Evolutionary conservation across 2,888 invertebrate genomes (phyloP), one percentile per base, ranked within the genome.

Genomic region (Phytoseiulus persimilis): DNA sequence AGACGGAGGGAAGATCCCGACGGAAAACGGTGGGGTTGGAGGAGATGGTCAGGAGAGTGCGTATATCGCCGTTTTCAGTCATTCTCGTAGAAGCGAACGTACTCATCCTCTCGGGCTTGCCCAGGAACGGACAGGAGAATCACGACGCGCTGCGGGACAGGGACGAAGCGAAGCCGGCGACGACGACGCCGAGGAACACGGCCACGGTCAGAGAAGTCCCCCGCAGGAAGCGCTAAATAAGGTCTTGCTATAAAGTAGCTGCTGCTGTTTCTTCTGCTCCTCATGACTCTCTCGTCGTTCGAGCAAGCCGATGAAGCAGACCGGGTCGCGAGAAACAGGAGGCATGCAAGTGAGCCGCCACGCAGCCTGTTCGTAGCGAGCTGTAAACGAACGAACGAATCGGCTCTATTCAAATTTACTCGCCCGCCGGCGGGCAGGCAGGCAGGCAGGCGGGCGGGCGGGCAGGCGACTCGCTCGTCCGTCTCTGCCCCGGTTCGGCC

Each of bases 401-500:
- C 87, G 87, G 45, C 87, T 45, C 87, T 87, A 87, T 87, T 87
- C 87, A 87, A 87, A 87, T n/a, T 87, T 23, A 45, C 87, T 87
- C 87, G 32, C 87, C 45, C 5, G 18, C 65, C 2, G 65, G 65
- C 28, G 18, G 28, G 65, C 65, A 14, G 65, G 65, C 65, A 23
- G 65, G 65, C 28, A 2, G 28, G 65, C 65, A 2, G 65, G 65
- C 28, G 18, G 28, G 65, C 65, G 2, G 65, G 65, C 65, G 65
- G 65, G 65, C 28, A 2, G 28, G 65, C 65, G 65, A 3, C 65
- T 65, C 65, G 65, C 65, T 23, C 23, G 65, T 65, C 18, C 65
- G 5, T 23, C 28, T 65, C 65, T 3, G 65, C 65, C 18, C 18
- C 65, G 65, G 18, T 23, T 65, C 28, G 18, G 28, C 39, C 39